A percentile compares a stretch with the other conserved stretches of the same genome.
Conservation (phyloP, 37 sponge, comb jelly and placozoan genomes). For the Cladorhizidae sp. region DNA sequence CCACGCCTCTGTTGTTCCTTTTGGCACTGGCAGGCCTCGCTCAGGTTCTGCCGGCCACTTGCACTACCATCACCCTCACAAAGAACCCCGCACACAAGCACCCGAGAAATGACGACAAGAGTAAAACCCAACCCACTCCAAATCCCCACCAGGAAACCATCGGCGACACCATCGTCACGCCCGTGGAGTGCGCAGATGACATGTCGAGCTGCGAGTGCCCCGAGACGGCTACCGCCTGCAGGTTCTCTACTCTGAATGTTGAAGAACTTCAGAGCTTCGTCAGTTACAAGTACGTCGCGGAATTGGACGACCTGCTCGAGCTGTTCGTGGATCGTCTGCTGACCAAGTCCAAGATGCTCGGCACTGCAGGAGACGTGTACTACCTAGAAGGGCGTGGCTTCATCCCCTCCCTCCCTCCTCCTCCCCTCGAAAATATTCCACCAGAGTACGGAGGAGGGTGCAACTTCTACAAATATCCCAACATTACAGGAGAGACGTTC, state of each 20-base stretch:
- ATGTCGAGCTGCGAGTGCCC: slow-evolving; percentile 3
- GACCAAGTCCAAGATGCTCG: neutral
- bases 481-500: neutral
- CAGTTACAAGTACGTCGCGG: slow-evolving; percentile 4
- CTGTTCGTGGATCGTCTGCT: neutral
- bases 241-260: neutral
- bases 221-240: neutral
- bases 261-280: slow-evolving; percentile 23
- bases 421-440: neutral
- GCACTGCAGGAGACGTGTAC: slow-evolving; percentile 14
- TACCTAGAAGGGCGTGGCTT: slow-evolving; percentile 3
- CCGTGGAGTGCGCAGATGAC: neutral
- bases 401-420: neutral
- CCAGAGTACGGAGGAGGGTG: neutral
- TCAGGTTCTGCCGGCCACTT: too few relatives aligned
- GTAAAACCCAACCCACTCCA: neutral
- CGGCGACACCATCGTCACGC: neutral
- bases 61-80: too few relatives aligned
- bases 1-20: too few relatives aligned
- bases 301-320: neutral
- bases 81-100: neutral
- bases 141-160: neutral
- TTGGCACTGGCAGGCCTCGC: too few relatives aligned
- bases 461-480: neutral
- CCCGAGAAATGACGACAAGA: neutral